phyloP scores from a whole-genome alignment of 2,113 vertebrate species.

The Tursiops truncatus region DNA sequence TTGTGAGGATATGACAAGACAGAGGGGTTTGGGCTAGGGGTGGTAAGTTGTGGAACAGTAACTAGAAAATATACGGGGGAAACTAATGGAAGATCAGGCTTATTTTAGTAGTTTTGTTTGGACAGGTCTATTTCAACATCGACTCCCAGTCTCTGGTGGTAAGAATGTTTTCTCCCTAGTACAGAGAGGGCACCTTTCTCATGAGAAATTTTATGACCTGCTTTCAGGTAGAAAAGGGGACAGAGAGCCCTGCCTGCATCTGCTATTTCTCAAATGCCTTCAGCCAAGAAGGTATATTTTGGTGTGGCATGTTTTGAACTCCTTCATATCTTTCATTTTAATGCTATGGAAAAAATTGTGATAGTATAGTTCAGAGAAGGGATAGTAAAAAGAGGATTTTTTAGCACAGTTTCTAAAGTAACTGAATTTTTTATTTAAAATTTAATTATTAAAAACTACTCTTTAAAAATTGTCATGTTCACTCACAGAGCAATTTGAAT shows the following conservation, averaged over 20 bases:
- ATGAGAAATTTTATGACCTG: background rate
- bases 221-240: background rate
- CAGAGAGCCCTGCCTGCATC: background rate
- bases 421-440: slow-evolving; percentile 43
- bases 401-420: background rate
- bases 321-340: slow-evolving; percentile 24
- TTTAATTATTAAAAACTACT: slow-evolving; percentile 50
- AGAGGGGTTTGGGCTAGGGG: background rate
- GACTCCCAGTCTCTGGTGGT: background rate
- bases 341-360: background rate
- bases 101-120: background rate
- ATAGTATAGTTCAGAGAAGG: background rate
- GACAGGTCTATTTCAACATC: background rate
- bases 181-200: background rate
- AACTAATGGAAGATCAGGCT: background rate
- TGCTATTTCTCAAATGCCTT: background rate
- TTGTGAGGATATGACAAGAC: background rate
- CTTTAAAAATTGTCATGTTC: background rate
- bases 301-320: background rate
- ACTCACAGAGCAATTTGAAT: background rate
- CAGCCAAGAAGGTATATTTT: background rate
- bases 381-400: slow-evolving; percentile 15
- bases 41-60: background rate
- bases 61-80: background rate
- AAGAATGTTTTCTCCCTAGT: background rate